Evolutionary conservation across 2,888 invertebrate genomes (phyloP), one percentile per base, ranked within the genome.

Genomic region (Anarsia innoxiella): DNA sequence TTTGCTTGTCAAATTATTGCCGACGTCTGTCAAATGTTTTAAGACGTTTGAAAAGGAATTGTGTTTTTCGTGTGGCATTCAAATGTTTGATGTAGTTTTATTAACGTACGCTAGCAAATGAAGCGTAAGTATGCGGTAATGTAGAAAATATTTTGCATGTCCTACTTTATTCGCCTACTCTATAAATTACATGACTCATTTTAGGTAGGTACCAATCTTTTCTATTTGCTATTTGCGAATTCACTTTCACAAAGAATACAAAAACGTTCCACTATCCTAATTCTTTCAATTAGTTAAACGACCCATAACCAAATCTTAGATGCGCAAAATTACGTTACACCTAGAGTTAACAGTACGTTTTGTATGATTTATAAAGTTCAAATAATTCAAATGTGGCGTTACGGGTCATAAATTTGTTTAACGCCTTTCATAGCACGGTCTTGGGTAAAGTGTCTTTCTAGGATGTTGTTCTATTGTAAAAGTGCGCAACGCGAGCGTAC

Each of bases 361-460:
- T 51, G 42, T 45, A 48, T 59, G 59, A 65, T 66, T 62, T 65
- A 64, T 51, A 43, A 46, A 43, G 42, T 49, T 41, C 40, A 45
- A 59, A 67, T 69, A 66, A 72, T 73, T 58, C 50, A 59, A 60
- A 67, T 65, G 65, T 53, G 68, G 65, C 62, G 70, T 69, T 68
- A 71, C 65, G 72, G 68, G 42, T 64, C 74, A 69, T 78, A 78
- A 78, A 80, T 78, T 71, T 64, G 64, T 58, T 65, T 59, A 52
- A 57, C 58, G 59, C 69, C 62, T 68, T 70, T 71, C 55, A 63
- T 59, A 50, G 57, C 48, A 48, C 41, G 47, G 51, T 51, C 52
- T 51, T 58, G 44, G 44, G 40, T 45, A 45, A 41, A 59, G 53
- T 56, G 48, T 56, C 60, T 59, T 63, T 65, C 58, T 64, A 60